Conservation (phyloP, 1,140 invertebrate genomes). For the Diorhabda carinulata region DNA sequence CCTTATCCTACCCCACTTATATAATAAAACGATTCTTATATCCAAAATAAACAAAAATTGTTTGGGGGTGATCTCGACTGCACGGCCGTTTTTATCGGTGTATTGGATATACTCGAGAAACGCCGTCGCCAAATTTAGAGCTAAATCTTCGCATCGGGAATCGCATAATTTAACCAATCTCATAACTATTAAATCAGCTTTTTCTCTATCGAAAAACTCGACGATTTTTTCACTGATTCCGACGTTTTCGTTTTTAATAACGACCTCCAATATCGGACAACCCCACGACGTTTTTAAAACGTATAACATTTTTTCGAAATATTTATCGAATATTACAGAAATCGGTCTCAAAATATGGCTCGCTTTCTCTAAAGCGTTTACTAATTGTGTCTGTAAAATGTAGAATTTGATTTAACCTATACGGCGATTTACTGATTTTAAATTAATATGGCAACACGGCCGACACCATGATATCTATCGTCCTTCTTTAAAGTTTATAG, state of each 20-base stretch:
- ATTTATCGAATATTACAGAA: background rate
- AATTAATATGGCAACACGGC: no score
- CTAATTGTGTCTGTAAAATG: no score
- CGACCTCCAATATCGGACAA: slow-evolving; percentile 32
- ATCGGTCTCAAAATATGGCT: slow-evolving; percentile 26
- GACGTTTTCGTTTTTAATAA: slow-evolving; percentile 34
- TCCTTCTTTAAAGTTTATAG: no score
- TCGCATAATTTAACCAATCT: slow-evolving; percentile 45
- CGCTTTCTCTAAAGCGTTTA: background rate
- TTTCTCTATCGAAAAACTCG: slow-evolving; percentile 42
- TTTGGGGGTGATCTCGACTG: slow-evolving; percentile 39
- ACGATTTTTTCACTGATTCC: slow-evolving; percentile 38
- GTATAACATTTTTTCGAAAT: slow-evolving; percentile 40
- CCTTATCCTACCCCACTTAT: slow-evolving; percentile 29
- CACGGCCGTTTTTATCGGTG: slow-evolving; percentile 34
- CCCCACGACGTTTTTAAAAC: slow-evolving; percentile 44
- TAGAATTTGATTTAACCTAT: no score
- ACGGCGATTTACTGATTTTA: no score
- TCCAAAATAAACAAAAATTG: slow-evolving; percentile 45
- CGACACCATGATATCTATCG: no score
- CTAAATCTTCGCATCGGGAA: slow-evolving; percentile 45
- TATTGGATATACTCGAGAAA: slow-evolving; percentile 41
- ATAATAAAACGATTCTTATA: slow-evolving; percentile 42
- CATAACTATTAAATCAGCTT: slow-evolving; percentile 42
- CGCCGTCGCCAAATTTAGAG: slow-evolving; percentile 42